Percentiles rank a stretch among this genome's conserved stretches.
Conservation (phyloP, 2,888 invertebrate genomes). For the Ctena decussata region DNA sequence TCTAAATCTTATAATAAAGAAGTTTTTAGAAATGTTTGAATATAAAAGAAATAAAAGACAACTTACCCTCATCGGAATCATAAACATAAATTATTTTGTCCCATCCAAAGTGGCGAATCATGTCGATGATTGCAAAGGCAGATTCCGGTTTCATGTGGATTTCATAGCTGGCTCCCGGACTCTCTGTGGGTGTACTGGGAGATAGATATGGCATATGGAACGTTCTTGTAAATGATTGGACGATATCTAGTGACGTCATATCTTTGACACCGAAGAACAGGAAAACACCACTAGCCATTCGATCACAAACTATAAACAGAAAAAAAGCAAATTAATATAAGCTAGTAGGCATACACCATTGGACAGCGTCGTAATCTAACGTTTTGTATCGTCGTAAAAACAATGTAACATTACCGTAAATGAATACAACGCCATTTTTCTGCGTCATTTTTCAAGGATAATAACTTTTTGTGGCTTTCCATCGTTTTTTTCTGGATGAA, state of each 20-base stretch:
- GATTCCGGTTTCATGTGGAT: slow-evolving; percentile 92
- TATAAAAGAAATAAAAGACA: too few species aligned
- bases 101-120: slow-evolving; percentile 76
- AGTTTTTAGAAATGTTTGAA: too few species aligned
- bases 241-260: slow-evolving; percentile 69
- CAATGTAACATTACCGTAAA: too few species aligned
- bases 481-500: too few species aligned
- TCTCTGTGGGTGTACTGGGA: slow-evolving; percentile 66
- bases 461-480: too few species aligned
- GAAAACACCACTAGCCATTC: slow-evolving; percentile 78
- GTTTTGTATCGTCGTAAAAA: too few species aligned
- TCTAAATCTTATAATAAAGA: too few species aligned
- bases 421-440: too few species aligned
- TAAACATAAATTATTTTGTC: slow-evolving; percentile 74
- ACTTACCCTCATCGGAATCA: slow-evolving; percentile 78
- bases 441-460: too few species aligned
- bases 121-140: slow-evolving; percentile 90
- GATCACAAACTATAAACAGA: slow-evolving; percentile 75
- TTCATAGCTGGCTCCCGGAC: slow-evolving; percentile 90
- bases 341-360: too few species aligned
- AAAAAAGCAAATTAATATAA: too few species aligned
- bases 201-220: slow-evolving; percentile 81
- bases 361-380: too few species aligned
- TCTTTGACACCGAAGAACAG: slow-evolving; percentile 77
- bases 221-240: slow-evolving; percentile 73